These are phyloP conservation scores for Todiramphus chloris DNA, from an alignment of 2,113 vertebrate species.

Conservation along the genomic window DNA sequence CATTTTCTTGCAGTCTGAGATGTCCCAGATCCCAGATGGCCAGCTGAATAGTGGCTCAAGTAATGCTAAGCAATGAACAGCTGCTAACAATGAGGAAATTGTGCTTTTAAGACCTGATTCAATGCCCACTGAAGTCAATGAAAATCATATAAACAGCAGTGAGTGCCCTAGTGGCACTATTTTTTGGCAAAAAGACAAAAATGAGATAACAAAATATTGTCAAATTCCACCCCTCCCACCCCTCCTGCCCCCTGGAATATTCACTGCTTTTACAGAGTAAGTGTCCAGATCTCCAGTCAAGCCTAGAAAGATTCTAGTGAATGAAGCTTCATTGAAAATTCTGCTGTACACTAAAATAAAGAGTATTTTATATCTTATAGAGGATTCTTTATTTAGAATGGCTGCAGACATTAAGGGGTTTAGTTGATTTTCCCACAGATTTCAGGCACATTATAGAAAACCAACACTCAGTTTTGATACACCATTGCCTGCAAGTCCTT, in stretches of 20 bases:
- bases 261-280: background rate
- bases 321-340: background rate
- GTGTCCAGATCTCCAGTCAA: background rate
- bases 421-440: background rate
- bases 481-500: background rate
- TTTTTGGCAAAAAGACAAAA: slow-evolving; percentile 13
- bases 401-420: background rate
- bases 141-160: slow-evolving; percentile 44
- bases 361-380: background rate
- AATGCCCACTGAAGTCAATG: slow-evolving; percentile 21
- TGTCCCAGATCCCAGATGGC: slow-evolving; percentile 47
- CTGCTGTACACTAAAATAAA: background rate
- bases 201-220: background rate
- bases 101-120: slow-evolving; percentile 42
- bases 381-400: background rate
- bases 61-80: slow-evolving; percentile 53
- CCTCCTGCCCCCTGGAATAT: background rate
- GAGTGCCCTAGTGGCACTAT: slow-evolving; percentile 6
- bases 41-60: slow-evolving; percentile 50
- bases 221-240: background rate
- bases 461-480: background rate
- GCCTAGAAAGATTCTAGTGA: background rate
- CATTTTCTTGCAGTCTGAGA: slow-evolving; percentile 52
- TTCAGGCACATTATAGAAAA: background rate
- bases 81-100: slow-evolving; percentile 67